Evolutionary conservation across 2,797 vertebrate species (phyloP).

Genomic region (Anguilla anguilla): DNA sequence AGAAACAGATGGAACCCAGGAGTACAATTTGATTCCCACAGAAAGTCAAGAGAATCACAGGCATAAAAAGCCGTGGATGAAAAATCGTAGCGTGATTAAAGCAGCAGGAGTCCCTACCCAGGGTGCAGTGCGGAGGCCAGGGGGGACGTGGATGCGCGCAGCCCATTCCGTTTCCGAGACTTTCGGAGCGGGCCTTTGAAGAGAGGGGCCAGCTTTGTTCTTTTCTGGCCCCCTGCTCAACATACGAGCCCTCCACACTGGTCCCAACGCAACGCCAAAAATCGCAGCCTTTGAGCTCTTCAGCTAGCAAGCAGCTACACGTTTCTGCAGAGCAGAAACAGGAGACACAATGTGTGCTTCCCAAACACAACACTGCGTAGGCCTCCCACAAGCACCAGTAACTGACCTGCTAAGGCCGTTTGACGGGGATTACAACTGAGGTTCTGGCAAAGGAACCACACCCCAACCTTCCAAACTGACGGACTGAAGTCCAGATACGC

Average conservation of each 20-base stretch:
- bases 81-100: constrained; percentile 3
- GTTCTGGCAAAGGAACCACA: not conserved
- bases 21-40: not conserved
- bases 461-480: not conserved
- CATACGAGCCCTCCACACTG: not conserved
- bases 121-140: not conserved
- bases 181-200: not conserved
- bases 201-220: constrained; percentile 12
- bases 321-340: not conserved
- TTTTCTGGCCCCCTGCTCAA: not conserved
- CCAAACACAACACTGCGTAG: not conserved
- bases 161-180: constrained; percentile 1
- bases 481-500: not conserved
- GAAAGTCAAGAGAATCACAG: not conserved
- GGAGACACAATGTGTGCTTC: not conserved
- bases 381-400: not conserved
- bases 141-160: not conserved
- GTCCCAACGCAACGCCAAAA: not conserved
- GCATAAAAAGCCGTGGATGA: constrained; percentile 1
- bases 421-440: not conserved
- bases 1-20: not conserved
- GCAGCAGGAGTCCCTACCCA: constrained; percentile 3
- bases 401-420: not conserved
- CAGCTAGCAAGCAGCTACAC: not conserved
- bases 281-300: not conserved